Evolutionary conservation across 2,888 invertebrate species (phyloP).

Genomic region (Urechis unicinctus): DNA sequence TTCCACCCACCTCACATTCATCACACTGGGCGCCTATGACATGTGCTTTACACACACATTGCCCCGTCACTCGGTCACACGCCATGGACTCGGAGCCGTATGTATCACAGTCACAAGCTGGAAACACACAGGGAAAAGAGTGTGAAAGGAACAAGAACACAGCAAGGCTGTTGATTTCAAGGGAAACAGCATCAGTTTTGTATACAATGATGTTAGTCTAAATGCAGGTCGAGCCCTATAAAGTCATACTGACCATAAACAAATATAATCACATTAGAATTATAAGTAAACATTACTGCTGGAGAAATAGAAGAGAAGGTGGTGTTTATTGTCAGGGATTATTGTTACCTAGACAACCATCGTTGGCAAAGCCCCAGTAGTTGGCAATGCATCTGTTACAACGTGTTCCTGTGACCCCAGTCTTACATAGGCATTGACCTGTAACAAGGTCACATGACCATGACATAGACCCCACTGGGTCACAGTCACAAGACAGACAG

Average conservation of each 20-base stretch:
- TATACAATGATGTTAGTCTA: no score
- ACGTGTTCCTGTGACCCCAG: conserved; percentile 77
- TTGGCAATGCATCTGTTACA: conserved; percentile 78
- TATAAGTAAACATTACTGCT: no score
- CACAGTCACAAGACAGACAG: conserved; percentile 76
- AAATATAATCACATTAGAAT: no score
- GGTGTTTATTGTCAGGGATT: not conserved
- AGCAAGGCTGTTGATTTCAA: no score
- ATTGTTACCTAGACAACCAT: conserved; percentile 49
- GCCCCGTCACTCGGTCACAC: conserved; percentile 64
- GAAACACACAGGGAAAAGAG: not conserved
- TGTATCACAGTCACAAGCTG: conserved; percentile 70
- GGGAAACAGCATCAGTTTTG: no score
- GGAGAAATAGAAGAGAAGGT: no score
- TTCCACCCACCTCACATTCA: conserved; percentile 57
- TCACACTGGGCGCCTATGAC: conserved; percentile 86
- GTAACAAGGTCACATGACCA: conserved; percentile 61
- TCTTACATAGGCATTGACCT: conserved; percentile 65
- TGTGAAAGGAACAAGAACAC: no score
- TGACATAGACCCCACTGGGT: conserved; percentile 50
- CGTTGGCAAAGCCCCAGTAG: conserved; percentile 52
- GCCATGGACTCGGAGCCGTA: conserved; percentile 64
- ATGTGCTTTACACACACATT: conserved; percentile 57
- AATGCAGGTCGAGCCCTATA: no score
- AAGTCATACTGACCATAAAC: no score